Base-by-base conservation (phyloP, 1,140 invertebrate genomes). In the Triops longicaudatus region DNA sequence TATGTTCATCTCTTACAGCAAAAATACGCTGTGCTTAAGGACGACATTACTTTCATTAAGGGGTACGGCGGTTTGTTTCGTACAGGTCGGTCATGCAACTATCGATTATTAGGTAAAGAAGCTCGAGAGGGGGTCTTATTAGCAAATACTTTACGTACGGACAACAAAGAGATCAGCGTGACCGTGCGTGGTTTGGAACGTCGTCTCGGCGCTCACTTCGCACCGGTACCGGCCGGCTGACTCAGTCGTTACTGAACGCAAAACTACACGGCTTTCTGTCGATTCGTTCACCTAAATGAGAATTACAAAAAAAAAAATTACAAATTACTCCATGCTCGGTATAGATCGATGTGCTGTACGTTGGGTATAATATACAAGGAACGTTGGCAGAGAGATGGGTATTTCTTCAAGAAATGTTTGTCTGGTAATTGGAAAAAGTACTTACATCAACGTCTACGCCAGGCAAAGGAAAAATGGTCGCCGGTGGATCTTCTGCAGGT, bases 391-490 rank as follows among this genome's bases (percentile, higher is more conserved):
- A 37, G n/a, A n/a, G n/a, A n/a, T n/a, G n/a, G n/a, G 31, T 37
- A 37, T 37, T 37, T 37, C 31, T 7, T n/a, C n/a, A n/a, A n/a
- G n/a, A n/a, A n/a, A n/a, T n/a, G n/a, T n/a, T 37, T 37, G 7
- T 37, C 7, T 37, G 2, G 31, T 4, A 37, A 4, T 37, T 4
- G 2, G 7, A 37, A n/a, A 22, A 1, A 41, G 17, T 72, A 91
- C 91, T 91, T 84, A 94, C 92, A 82, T 93, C 90, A 37, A 94
- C 90, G 80, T 87, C 86, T 74, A 93, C 87, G 75, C 89, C 89
- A 4, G 87, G 85, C 63, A 91, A 83, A 1, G 87, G 85, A 82
- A 91, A 93, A 12, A 88, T 88, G 79, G 86, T 86, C 28, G 89
- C 88, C 3, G 90, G 88, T 11, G 90, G 90, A 0, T 86, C 82